These are phyloP conservation scores for Lophius piscatorius DNA, from an alignment of 2,113 vertebrate species.

Conservation along the genomic window DNA sequence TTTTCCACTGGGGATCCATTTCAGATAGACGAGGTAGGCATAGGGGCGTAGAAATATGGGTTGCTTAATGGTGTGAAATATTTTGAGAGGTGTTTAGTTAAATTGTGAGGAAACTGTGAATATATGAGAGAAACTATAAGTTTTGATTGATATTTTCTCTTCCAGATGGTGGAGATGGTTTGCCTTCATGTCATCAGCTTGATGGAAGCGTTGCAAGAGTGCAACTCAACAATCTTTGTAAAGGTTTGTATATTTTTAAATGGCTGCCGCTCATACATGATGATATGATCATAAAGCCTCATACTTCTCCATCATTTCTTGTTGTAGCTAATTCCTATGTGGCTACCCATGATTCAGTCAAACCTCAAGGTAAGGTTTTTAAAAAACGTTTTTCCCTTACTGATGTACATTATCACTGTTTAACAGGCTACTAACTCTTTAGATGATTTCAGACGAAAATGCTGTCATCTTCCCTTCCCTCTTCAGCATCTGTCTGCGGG, in stretches of 20 bases:
- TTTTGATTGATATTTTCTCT: conserved; percentile 4
- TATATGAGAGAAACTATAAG: not conserved
- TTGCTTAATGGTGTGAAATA: conserved; percentile 11
- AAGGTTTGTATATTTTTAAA: conserved; percentile 84
- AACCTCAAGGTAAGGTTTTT: conserved; percentile 91
- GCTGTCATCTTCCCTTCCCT: not conserved
- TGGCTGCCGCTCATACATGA: not conserved
- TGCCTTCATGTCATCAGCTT: conserved; percentile 98
- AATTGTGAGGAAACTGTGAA: not conserved
- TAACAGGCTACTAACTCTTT: not conserved
- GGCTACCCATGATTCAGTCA: conserved; percentile 98
- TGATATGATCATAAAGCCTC: not conserved
- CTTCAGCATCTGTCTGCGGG: conserved; percentile 93
- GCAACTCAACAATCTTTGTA: conserved; percentile 98
- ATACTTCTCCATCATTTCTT: conserved; percentile 39
- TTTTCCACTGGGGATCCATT: not conserved
- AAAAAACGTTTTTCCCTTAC: too few species aligned
- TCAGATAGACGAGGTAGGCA: not conserved
- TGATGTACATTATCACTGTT: conserved; percentile 1
- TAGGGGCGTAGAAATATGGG: not conserved
- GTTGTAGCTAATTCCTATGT: conserved; percentile 96
- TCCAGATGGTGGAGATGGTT: conserved; percentile 98
- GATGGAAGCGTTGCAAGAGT: conserved; percentile 98
- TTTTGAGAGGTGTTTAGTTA: not conserved
- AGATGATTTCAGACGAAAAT: not conserved